Evolutionary conservation across 1,140 invertebrate genomes (phyloP), one percentile per base, ranked within the genome.

Genomic region (Hylyphantes graminicola): DNA sequence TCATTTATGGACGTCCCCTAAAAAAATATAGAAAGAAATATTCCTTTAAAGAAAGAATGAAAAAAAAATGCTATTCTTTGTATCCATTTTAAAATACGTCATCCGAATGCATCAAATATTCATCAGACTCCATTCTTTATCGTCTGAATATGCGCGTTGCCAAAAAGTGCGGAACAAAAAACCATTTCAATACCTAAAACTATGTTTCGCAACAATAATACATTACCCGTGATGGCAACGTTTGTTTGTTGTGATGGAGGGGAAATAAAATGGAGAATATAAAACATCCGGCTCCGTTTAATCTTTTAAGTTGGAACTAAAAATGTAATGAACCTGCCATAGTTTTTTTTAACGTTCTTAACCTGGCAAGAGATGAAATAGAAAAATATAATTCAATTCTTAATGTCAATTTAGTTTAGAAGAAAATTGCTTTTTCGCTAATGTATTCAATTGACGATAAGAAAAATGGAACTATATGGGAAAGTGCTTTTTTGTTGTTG

Each of bases 21-120:
- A 51, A 76, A 79, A 73, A 79, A 79, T 68, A 59, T 57, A 57
- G 54, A 15, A 57, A 75, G 51, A 79, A 79, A 70, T 70, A 54
- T 70, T 70, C 51, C 50, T 79, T 79, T 54, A 70, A 79, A 35
- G 35, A 35, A 35, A 35, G 35, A 35, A 35, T 35, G 5, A 35
- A 35, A 35, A 35, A 79, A 79, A 79, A 70, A 57, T 57, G n/a
- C 63, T 9, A 70, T 48, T 21, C 51, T n/a, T 21, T 12, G 13
- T 50, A 79, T 79, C 77, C 77, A 79, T 79, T 79, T 79, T 79
- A 57, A 79, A 79, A 19, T 68, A 79, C 77, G 77, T 79, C 77
- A 79, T 79, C 64, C 50, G 53, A 70, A 79, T 79, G 77, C 65
- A 79, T 79, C 70, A 79, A 79, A 79, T 79, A 79, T 79, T 79